These are phyloP conservation scores for Notamacropus eugenii DNA, from an alignment of 2,797 vertebrate genomes.

Conservation along the genomic window DNA sequence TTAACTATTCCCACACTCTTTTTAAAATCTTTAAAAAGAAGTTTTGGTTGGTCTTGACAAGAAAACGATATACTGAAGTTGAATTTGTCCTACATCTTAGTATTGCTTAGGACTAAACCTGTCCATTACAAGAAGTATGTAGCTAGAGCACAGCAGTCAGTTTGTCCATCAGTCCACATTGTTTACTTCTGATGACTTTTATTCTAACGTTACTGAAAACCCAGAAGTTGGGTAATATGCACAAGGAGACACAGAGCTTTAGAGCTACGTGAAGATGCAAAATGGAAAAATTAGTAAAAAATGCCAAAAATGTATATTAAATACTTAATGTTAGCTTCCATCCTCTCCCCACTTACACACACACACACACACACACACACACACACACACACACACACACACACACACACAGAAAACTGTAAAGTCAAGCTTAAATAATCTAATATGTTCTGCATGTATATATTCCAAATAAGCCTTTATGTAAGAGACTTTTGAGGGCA, in stretches of 20 bases:
- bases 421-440: background rate
- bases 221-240: background rate
- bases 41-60: background rate
- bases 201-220: background rate
- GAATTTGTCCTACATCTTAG: background rate
- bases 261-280: background rate
- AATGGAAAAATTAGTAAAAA: background rate
- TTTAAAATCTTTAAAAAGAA: background rate
- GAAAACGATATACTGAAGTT: background rate
- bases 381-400: too few species aligned
- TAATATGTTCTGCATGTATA: background rate
- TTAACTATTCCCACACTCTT: background rate
- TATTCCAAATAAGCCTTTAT: background rate
- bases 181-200: background rate
- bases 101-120: background rate
- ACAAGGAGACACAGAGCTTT: background rate
- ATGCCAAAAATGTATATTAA: background rate
- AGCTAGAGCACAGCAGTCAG: background rate
- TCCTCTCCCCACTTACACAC: too few species aligned
- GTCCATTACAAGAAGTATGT: background rate
- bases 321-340: background rate
- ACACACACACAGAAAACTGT: background rate
- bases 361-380: background rate
- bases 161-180: background rate
- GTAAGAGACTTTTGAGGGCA: background rate